phyloP scores from a whole-genome alignment of 2,888 invertebrate species.

The Gerris lacustris region DNA sequence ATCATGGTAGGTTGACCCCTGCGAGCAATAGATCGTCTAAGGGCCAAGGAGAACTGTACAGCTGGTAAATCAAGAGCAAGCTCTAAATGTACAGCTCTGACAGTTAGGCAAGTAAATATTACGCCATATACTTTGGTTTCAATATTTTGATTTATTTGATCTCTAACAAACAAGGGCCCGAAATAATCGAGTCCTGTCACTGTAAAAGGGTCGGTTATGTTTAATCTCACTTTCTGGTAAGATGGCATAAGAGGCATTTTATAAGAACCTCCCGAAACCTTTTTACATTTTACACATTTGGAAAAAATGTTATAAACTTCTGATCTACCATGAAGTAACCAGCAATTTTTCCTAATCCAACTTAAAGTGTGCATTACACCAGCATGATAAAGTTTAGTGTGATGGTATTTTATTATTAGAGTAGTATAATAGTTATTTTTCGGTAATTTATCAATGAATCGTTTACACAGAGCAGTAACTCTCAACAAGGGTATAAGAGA shows the following conservation, averaged over 20 bases:
- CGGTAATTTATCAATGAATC: background rate
- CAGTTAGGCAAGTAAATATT: background rate
- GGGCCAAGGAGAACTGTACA: no score
- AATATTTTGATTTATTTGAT: background rate
- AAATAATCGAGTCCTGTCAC: background rate
- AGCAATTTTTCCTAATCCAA: background rate
- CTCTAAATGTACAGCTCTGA: background rate
- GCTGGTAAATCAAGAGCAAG: no score
- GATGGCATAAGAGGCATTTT: background rate
- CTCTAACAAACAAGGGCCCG: background rate
- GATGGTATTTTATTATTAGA: background rate
- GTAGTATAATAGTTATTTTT: background rate
- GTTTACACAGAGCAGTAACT: background rate
- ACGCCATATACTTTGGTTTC: background rate
- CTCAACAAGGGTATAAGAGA: background rate
- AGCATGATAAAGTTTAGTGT: background rate
- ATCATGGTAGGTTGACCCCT: no score
- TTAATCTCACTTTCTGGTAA: background rate
- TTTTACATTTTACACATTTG: background rate
- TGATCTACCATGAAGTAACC: background rate
- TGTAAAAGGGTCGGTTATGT: background rate
- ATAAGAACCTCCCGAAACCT: background rate
- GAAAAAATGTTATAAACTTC: background rate
- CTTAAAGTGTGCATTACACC: background rate
- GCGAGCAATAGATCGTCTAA: no score